phyloP scores from a whole-genome alignment of 2,797 vertebrate species.

The Fistularia tabacaria region DNA sequence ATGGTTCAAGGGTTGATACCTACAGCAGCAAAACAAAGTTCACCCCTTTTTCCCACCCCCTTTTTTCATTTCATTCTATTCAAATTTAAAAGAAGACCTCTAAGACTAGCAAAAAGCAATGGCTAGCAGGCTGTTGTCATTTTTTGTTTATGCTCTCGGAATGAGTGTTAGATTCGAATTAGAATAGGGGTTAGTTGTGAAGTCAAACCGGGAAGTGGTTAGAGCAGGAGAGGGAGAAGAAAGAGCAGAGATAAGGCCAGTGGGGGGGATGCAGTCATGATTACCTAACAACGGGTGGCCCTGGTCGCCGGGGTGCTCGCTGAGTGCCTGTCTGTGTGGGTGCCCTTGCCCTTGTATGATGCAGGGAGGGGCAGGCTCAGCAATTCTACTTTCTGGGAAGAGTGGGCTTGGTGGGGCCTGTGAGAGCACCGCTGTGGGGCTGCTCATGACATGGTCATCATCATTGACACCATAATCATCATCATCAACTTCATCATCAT shows the following conservation, averaged over 20 bases:
- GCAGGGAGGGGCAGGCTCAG: slow-evolving; percentile 73
- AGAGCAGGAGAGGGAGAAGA: slow-evolving; percentile 73
- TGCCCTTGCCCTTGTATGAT: slow-evolving; percentile 72
- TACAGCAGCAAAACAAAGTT: slow-evolving; percentile 64
- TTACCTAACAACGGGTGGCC: slow-evolving; percentile 81
- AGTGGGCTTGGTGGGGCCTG: slow-evolving; percentile 70
- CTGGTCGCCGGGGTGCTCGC: slow-evolving; percentile 77
- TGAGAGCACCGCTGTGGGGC: slow-evolving; percentile 68
- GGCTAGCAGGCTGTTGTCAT: slow-evolving; percentile 58
- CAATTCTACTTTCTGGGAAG: slow-evolving; percentile 77
- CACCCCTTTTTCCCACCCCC: slow-evolving; percentile 53
- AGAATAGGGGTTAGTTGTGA: slow-evolving; percentile 71
- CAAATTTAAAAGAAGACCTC: slow-evolving; percentile 38
- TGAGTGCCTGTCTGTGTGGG: slow-evolving; percentile 77
- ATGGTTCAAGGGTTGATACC: slow-evolving; percentile 55
- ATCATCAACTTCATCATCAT: slow-evolving; percentile 56
- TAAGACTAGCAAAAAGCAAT: slow-evolving; percentile 51
- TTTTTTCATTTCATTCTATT: slow-evolving; percentile 33
- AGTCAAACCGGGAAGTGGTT: slow-evolving; percentile 78
- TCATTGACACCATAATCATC: slow-evolving; percentile 56
- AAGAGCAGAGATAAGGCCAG: slow-evolving; percentile 71
- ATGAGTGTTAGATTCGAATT: slow-evolving; percentile 74
- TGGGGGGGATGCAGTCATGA: slow-evolving; percentile 80
- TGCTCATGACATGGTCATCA: slow-evolving; percentile 72
- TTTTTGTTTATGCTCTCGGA: slow-evolving; percentile 52